Evolutionary conservation across 2,797 vertebrate genomes (phyloP).

Genomic region (Enteromius viviparus): DNA sequence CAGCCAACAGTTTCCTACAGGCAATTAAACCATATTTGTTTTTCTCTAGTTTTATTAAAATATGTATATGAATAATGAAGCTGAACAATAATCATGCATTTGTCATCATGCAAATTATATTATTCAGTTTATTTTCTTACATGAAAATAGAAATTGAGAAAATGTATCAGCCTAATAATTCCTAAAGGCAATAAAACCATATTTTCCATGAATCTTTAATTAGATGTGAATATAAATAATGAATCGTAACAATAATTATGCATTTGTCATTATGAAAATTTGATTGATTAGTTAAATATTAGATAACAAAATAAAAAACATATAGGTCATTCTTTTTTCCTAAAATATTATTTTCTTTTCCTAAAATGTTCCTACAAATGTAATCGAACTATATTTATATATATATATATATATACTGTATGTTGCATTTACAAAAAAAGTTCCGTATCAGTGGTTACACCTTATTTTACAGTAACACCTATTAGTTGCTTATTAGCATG

Average conservation of each 20-base stretch:
- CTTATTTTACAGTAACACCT: too few relatives aligned
- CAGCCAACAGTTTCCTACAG: not conserved
- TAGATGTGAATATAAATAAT: not conserved
- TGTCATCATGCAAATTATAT: not conserved
- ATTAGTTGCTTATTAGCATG: too few relatives aligned
- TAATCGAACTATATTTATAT: too few relatives aligned
- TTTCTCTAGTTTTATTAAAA: not conserved
- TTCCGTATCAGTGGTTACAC: not conserved
- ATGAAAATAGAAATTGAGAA: not conserved
- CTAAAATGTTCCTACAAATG: not conserved
- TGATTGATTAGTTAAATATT: not conserved
- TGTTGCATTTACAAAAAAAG: not conserved
- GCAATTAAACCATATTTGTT: not conserved
- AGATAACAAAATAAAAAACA: not conserved
- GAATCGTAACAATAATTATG: not conserved
- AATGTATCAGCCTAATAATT: not conserved
- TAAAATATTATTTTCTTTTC: too few relatives aligned
- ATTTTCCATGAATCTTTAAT: not conserved
- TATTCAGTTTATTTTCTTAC: not conserved
- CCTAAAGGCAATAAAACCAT: not conserved
- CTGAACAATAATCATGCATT: not conserved
- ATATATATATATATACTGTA: too few relatives aligned
- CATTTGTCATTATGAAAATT: not conserved
- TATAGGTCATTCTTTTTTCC: not conserved
- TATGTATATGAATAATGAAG: not conserved